Evolutionary conservation across 2,888 invertebrate genomes (phyloP).

Genomic region (Parelbella ahira): DNA sequence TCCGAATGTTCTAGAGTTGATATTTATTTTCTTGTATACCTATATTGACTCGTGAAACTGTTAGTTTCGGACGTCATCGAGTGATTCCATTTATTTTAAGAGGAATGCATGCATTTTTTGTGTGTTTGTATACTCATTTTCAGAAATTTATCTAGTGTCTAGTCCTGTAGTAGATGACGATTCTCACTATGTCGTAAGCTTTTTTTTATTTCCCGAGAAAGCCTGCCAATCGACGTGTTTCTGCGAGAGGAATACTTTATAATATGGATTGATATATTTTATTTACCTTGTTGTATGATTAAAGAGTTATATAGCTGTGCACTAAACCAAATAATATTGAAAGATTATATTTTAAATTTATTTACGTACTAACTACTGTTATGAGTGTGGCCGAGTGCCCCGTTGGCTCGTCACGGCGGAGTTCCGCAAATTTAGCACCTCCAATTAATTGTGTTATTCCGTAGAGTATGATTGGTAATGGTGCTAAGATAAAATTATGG

Average conservation of each 20-base stretch:
- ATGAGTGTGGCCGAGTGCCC: neutral
- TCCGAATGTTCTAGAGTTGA: constrained; percentile 31
- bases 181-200: constrained; percentile 71
- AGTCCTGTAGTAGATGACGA: constrained; percentile 72
- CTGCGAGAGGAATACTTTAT: constrained; percentile 28
- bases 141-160: constrained; percentile 64
- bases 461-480: too few relatives aligned
- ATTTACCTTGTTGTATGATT: constrained; percentile 35
- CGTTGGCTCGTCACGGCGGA: neutral
- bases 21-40: constrained; percentile 50
- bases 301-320: constrained; percentile 62
- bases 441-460: too few relatives aligned
- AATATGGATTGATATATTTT: constrained; percentile 33
- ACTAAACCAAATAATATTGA: constrained; percentile 68
- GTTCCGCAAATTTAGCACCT: too few relatives aligned
- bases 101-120: constrained; percentile 79
- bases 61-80: constrained; percentile 64
- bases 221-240: constrained; percentile 53
- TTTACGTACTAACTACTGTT: neutral
- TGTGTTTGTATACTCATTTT: constrained; percentile 75
- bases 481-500: too few relatives aligned
- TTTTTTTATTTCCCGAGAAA: constrained; percentile 54
- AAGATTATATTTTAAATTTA: constrained; percentile 24
- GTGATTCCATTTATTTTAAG: constrained; percentile 80
- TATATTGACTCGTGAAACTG: constrained; percentile 59